Evolutionary conservation across 1,140 invertebrate genomes (phyloP).

Genomic region (Pachypeltis micranthus): DNA sequence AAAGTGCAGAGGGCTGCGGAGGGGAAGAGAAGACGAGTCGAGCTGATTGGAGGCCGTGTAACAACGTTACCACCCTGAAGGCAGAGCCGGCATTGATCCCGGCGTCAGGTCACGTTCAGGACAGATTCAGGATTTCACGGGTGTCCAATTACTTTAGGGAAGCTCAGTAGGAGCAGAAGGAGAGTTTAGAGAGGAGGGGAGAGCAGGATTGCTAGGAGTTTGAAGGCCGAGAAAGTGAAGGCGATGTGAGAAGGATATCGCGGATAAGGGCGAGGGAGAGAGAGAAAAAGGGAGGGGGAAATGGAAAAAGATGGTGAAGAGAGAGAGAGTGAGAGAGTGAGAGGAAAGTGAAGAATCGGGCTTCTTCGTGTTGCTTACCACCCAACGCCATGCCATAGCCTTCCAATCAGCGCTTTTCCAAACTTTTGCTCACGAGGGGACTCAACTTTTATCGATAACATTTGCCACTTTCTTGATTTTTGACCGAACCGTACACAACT

Average conservation of each 20-base stretch:
- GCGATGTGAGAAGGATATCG: neutral
- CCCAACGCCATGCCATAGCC: neutral
- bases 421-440: neutral
- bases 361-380: neutral
- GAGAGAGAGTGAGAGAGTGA: neutral
- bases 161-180: neutral
- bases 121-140: constrained; percentile 17
- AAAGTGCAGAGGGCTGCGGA: constrained; percentile 8
- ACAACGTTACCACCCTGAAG: constrained; percentile 32
- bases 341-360: neutral
- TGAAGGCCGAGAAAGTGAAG: neutral
- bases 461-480: no score
- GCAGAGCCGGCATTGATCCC: constrained; percentile 26
- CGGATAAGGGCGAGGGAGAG: no score
- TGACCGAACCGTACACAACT: no score
- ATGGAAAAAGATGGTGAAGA: no score
- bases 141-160: constrained; percentile 17
- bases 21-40: constrained; percentile 20
- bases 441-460: no score
- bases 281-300: neutral
- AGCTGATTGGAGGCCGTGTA: constrained; percentile 20
- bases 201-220: neutral
- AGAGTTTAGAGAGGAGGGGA: neutral
- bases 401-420: constrained; percentile 2
- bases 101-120: constrained; percentile 13